phyloP scores from a whole-genome alignment of 2,113 vertebrate genomes.

The Eulemur rufifrons region DNA sequence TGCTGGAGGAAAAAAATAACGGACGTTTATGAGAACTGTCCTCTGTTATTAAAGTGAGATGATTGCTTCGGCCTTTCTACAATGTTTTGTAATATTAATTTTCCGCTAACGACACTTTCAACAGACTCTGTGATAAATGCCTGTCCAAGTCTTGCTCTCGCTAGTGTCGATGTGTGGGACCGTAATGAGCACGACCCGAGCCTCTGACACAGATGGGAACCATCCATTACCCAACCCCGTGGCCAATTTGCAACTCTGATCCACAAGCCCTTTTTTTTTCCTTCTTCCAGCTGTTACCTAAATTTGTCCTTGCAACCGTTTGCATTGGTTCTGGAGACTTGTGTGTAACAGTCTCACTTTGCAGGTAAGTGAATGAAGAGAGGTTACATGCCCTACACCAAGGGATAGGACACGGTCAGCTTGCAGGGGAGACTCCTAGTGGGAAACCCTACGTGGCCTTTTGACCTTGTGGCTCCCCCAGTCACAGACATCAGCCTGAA shows the following conservation, averaged over 20 bases:
- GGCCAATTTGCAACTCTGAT: conserved; percentile 72
- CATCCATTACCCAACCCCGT: conserved; percentile 64
- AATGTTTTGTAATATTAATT: conserved; percentile 76
- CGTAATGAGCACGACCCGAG: conserved; percentile 67
- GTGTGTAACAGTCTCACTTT: conserved; percentile 5
- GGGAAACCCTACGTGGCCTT: not conserved
- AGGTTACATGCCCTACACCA: too few species aligned
- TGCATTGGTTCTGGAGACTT: conserved; percentile 55
- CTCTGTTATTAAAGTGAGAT: conserved; percentile 72
- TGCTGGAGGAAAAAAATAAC: conserved; percentile 53
- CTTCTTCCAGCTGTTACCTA: conserved; percentile 73
- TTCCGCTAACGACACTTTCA: conserved; percentile 79
- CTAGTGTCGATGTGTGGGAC: not conserved
- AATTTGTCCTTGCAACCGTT: conserved; percentile 65
- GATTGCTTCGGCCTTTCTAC: conserved; percentile 65
- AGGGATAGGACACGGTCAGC: not conserved
- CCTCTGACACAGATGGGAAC: conserved; percentile 54
- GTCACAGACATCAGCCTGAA: not conserved
- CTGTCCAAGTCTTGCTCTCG: conserved; percentile 54
- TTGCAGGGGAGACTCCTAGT: not conserved
- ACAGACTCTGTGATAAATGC: conserved; percentile 57
- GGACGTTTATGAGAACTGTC: conserved; percentile 65
- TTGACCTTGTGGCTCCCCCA: not conserved
- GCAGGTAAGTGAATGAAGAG: not conserved
- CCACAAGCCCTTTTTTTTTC: conserved; percentile 54